These are phyloP conservation scores for Perizoma affinitatum DNA, from an alignment of 2,888 invertebrate genomes.

Conservation along the genomic window DNA sequence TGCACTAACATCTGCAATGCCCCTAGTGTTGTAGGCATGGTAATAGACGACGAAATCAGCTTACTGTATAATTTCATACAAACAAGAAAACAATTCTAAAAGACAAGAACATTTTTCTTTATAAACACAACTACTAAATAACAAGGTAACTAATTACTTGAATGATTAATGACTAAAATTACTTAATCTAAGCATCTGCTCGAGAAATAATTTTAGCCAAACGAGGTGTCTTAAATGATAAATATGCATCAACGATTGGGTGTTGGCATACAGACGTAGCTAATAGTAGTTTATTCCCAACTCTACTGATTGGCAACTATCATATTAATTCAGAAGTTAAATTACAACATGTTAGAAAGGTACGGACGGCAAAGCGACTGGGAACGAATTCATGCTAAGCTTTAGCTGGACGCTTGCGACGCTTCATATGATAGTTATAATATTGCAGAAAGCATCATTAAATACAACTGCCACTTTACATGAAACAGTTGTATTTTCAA, in stretches of 20 bases:
- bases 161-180: no score
- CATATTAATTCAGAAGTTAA: slow-evolving; percentile 25
- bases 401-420: slow-evolving; percentile 51
- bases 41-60: no score
- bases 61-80: no score
- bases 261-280: slow-evolving; percentile 5
- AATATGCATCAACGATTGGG: not conserved
- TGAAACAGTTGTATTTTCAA: not conserved
- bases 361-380: slow-evolving; percentile 37
- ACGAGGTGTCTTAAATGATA: no score
- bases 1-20: no score
- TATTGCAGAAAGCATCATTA: not conserved
- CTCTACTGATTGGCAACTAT: slow-evolving; percentile 27
- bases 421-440: slow-evolving; percentile 38
- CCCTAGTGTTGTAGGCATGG: no score
- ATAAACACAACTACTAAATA: no score
- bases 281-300: slow-evolving; percentile 21
- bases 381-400: slow-evolving; percentile 49
- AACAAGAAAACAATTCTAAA: no score
- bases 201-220: no score
- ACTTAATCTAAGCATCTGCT: no score
- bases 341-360: slow-evolving; percentile 41
- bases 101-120: no score
- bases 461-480: not conserved
- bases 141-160: no score